A percentile compares a stretch with the other conserved stretches of the same genome.
Evolutionary conservation across 2,113 vertebrate species (phyloP).

Genomic region (Forbesichthys papilliferus): DNA sequence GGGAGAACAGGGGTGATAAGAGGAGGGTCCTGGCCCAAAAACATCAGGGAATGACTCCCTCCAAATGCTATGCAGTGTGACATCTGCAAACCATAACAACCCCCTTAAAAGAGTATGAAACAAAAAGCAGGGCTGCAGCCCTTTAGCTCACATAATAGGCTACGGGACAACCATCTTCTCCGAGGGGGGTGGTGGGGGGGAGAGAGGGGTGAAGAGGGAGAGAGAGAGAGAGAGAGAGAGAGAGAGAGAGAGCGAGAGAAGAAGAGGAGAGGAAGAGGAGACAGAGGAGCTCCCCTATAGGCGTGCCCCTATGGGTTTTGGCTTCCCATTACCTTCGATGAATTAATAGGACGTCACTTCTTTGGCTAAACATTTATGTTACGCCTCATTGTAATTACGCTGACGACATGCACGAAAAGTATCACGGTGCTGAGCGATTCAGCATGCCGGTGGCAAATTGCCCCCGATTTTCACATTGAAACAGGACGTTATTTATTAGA

Average conservation of each 20-base stretch:
- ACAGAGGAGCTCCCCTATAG: constrained; percentile 8
- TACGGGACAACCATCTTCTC: constrained; percentile 58
- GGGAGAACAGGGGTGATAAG: constrained; percentile 46
- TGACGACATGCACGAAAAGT: constrained; percentile 16
- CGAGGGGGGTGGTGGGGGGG: constrained; percentile 16
- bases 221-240: neutral
- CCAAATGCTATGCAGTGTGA: constrained; percentile 70
- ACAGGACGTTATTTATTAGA: constrained; percentile 46
- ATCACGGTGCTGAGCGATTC: constrained; percentile 19
- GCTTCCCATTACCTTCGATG: constrained; percentile 28
- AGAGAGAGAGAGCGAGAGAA: neutral
- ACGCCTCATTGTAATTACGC: constrained; percentile 24
- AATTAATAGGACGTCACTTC: constrained; percentile 41
- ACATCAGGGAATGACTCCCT: constrained; percentile 63
- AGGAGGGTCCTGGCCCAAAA: constrained; percentile 69
- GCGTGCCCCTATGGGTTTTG: neutral
- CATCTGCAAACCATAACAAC: constrained; percentile 77
- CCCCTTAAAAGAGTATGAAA: constrained; percentile 60
- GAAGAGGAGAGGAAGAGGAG: neutral
- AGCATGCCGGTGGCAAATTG: constrained; percentile 20
- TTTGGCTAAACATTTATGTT: constrained; percentile 50
- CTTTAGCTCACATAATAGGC: constrained; percentile 58
- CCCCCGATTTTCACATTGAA: constrained; percentile 27
- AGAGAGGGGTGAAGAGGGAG: neutral
- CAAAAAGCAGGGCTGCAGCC: constrained; percentile 58